Conservation (phyloP, 2,888 invertebrate species). For the Aphidoletes aphidimyza region DNA sequence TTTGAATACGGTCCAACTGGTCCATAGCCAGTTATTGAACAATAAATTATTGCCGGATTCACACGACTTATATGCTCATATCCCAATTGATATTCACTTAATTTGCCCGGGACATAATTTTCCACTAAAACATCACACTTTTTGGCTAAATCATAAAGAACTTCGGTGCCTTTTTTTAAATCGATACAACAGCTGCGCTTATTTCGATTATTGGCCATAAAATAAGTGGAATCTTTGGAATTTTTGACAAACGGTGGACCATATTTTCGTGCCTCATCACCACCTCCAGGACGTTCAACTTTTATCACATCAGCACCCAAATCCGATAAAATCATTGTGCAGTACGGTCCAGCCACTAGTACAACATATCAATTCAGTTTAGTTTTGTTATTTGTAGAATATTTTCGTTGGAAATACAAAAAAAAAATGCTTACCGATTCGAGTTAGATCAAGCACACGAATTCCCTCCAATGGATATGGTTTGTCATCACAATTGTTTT, state of each 20-base stretch:
- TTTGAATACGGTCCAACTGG: conserved; percentile 84
- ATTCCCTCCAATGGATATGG: conserved; percentile 74
- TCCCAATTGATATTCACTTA: conserved; percentile 80
- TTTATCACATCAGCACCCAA: conserved; percentile 93
- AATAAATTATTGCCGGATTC: conserved; percentile 87
- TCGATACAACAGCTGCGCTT: conserved; percentile 93
- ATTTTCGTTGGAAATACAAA: background rate
- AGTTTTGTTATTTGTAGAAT: too few relatives aligned
- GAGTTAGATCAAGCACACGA: conserved; percentile 80
- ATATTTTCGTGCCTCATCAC: conserved; percentile 93
- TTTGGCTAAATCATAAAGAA: conserved; percentile 77
- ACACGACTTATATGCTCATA: conserved; percentile 76
- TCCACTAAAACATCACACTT: conserved; percentile 91
- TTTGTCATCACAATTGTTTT: too few relatives aligned
- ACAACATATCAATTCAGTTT: background rate
- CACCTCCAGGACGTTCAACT: conserved; percentile 83
- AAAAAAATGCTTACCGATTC: conserved; percentile 69
- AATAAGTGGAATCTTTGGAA: conserved; percentile 81
- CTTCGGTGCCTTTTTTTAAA: conserved; percentile 77
- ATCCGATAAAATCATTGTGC: conserved; percentile 93
- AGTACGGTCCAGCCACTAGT: conserved; percentile 88
- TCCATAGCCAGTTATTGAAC: conserved; percentile 94
- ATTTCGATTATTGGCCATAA: conserved; percentile 87
- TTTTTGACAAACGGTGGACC: conserved; percentile 86
- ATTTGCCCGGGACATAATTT: conserved; percentile 93